Conservation (phyloP, 92 coral and sea anemone genomes). For the Bergia puertoricense region DNA sequence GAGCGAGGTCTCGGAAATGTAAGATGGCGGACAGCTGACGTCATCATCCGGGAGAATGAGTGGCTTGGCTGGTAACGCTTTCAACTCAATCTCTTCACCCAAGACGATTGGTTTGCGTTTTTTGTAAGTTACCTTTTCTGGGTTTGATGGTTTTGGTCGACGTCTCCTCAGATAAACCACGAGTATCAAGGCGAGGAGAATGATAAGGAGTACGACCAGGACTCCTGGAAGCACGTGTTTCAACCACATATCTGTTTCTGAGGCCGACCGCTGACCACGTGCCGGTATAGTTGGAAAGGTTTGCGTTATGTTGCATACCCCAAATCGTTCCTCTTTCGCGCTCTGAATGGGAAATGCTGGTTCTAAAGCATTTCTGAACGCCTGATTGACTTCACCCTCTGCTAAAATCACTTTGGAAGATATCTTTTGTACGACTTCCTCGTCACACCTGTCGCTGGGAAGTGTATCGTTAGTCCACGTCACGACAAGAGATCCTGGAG, state of each 20-base stretch:
- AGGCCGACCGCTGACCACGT: constrained; percentile 48
- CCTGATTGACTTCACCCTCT: constrained; percentile 65
- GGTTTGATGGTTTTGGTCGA: constrained; percentile 79
- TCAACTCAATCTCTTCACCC: constrained; percentile 83
- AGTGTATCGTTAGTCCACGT: constrained; percentile 91
- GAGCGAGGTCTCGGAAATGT: constrained; percentile 78
- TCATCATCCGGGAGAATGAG: constrained; percentile 92
- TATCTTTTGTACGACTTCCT: constrained; percentile 58
- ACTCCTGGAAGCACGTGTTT: constrained; percentile 87
- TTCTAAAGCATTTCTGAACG: constrained; percentile 63
- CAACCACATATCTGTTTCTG: constrained; percentile 71
- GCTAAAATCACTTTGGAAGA: constrained; percentile 57
- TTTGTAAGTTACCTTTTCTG: constrained; percentile 77
- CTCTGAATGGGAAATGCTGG: constrained; percentile 64
- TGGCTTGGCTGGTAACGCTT: constrained; percentile 79
- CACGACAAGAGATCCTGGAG: constrained; percentile 77
- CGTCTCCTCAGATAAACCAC: constrained; percentile 65
- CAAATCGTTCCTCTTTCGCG: constrained; percentile 62
- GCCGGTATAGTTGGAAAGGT: constrained; percentile 47
- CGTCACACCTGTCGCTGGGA: constrained; percentile 72
- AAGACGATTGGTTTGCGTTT: constrained; percentile 91
- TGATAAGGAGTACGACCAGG: constrained; percentile 60
- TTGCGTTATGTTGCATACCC: constrained; percentile 69
- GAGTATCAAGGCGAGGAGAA: constrained; percentile 66
- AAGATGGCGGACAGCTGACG: constrained; percentile 78